phyloP scores from a whole-genome alignment of 2,888 invertebrate genomes.

The Blomia tropicalis region DNA sequence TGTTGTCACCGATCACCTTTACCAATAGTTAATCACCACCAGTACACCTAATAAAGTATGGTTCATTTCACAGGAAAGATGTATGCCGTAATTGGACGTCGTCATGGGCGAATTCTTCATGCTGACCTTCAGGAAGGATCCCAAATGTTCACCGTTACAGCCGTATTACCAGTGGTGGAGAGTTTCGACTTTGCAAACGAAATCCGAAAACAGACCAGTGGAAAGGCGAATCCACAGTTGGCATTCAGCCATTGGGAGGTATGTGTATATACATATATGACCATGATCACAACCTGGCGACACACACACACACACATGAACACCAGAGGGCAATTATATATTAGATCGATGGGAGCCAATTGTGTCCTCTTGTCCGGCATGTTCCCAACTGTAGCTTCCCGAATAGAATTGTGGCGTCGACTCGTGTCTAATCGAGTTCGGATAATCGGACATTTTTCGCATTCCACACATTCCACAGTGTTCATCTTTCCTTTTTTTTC shows the following conservation, averaged over 20 bases:
- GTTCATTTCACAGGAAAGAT: conserved; percentile 57
- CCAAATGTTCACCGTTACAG: conserved; percentile 59
- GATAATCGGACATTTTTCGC: conserved; percentile 2
- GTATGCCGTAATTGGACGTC: conserved; percentile 70
- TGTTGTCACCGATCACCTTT: too few relatives aligned
- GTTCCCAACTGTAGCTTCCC: too few relatives aligned
- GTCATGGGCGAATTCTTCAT: conserved; percentile 70
- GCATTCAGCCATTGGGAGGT: conserved; percentile 97
- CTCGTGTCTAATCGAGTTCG: neutral
- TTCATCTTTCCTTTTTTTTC: neutral
- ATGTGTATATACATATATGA: conserved; percentile 36
- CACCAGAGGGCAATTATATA: too few relatives aligned
- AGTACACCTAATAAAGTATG: too few relatives aligned
- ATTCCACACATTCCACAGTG: conserved; percentile 2
- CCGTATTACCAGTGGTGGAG: conserved; percentile 84
- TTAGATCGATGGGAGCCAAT: too few relatives aligned
- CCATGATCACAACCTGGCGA: too few relatives aligned
- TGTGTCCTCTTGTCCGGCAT: too few relatives aligned
- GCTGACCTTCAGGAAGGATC: conserved; percentile 84
- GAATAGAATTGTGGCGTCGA: too few relatives aligned
- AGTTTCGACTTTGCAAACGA: conserved; percentile 89
- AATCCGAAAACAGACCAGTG: conserved; percentile 84
- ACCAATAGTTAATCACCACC: too few relatives aligned
- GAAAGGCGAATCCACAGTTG: conserved; percentile 83
- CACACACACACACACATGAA: too few relatives aligned